Percentiles rank a stretch among this genome's conserved stretches.
These are phyloP conservation scores for Cryptophagus acutangulus DNA, from an alignment of 2,888 invertebrate genomes.

Conservation along the genomic window DNA sequence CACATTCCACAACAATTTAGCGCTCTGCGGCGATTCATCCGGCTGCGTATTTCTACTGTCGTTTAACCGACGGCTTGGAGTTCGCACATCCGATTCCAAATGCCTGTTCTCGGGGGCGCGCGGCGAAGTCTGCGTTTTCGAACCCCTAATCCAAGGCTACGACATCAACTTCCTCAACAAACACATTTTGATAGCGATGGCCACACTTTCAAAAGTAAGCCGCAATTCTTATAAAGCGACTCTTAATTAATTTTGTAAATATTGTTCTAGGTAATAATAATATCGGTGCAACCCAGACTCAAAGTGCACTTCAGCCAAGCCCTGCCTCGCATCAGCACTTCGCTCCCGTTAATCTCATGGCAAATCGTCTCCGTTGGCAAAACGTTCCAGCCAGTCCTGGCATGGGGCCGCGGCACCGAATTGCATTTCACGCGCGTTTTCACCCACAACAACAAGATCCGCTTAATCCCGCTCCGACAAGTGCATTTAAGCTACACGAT, in stretches of 20 bases:
- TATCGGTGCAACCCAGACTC: slow-evolving; percentile 71
- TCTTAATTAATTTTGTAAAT: slow-evolving; percentile 6
- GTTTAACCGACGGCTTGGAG: slow-evolving; percentile 83
- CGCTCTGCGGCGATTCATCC: slow-evolving; percentile 74
- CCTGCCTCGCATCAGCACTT: slow-evolving; percentile 64
- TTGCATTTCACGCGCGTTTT: slow-evolving; percentile 80
- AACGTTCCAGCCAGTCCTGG: slow-evolving; percentile 72
- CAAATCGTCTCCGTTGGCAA: slow-evolving; percentile 82
- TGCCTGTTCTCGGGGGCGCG: slow-evolving; percentile 96
- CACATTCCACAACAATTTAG: slow-evolving; percentile 53
- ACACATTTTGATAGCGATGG: slow-evolving; percentile 82
- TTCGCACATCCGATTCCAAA: slow-evolving; percentile 81
- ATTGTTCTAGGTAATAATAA: slow-evolving; percentile 62
- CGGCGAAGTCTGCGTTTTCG: slow-evolving; percentile 83
- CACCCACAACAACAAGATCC: slow-evolving; percentile 48
- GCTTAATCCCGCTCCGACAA: slow-evolving; percentile 62
- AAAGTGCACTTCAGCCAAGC: slow-evolving; percentile 74
- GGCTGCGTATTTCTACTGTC: slow-evolving; percentile 94
- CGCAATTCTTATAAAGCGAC: too few relatives aligned
- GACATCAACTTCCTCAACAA: slow-evolving; percentile 64
- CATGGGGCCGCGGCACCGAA: slow-evolving; percentile 79
- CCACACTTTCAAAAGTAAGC: slow-evolving; percentile 81
- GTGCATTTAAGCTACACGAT: slow-evolving; percentile 67
- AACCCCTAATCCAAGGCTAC: slow-evolving; percentile 55
- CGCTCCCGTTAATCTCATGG: slow-evolving; percentile 90